These are phyloP conservation scores for Brachionus calyciflorus DNA, from an alignment of 1,140 invertebrate species.

Conservation along the genomic window DNA sequence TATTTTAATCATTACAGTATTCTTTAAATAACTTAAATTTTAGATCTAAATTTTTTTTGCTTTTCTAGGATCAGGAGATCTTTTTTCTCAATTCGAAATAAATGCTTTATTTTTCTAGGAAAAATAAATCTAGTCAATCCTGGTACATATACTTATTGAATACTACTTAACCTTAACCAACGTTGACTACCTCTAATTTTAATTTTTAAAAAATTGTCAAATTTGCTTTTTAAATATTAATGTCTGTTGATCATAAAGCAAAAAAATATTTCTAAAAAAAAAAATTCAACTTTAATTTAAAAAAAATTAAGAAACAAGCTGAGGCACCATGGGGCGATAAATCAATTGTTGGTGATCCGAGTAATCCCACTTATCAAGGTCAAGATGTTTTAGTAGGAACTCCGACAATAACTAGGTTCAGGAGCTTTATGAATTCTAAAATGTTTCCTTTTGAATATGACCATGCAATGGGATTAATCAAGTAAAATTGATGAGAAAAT, in stretches of 20 bases:
- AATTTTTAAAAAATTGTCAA: no score
- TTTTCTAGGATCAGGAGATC: no score
- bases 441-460: conserved; percentile 36
- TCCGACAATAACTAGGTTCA: background rate
- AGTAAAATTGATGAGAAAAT: background rate
- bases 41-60: background rate
- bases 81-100: no score
- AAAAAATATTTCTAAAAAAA: background rate
- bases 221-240: no score
- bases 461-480: conserved; percentile 30
- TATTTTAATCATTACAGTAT: conserved; percentile 16
- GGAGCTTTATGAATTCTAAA: conserved; percentile 27
- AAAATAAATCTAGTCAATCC: no score
- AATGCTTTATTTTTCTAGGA: no score
- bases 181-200: no score
- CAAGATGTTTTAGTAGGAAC: conserved; percentile 6
- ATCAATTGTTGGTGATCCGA: conserved; percentile 19
- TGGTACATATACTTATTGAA: no score
- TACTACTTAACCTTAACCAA: no score
- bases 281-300: background rate
- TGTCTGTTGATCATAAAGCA: no score
- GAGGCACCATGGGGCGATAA: conserved; percentile 19
- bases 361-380: conserved; percentile 1
- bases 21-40: background rate
- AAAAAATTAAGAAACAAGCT: background rate